Evolutionary conservation across 1,140 invertebrate genomes (phyloP).

Genomic region (Luehdorfia chinensis): DNA sequence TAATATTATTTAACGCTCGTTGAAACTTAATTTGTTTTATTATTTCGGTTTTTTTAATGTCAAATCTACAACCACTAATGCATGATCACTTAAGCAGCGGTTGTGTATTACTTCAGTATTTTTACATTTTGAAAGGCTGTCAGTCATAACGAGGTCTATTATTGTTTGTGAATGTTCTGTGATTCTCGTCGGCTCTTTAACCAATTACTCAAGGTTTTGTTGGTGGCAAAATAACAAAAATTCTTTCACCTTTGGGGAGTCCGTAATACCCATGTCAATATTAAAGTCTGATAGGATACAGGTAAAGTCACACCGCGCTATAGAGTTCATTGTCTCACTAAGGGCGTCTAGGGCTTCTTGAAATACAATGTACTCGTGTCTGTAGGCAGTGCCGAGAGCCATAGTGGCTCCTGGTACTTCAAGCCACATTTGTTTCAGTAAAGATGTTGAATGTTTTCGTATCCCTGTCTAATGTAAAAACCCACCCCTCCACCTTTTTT

Average conservation of each 20-base stretch:
- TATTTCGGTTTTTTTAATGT: too few relatives aligned
- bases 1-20: too few relatives aligned
- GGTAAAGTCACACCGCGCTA: conserved; percentile 14
- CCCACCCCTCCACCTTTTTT: too few relatives aligned
- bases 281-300: conserved; percentile 31
- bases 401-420: conserved; percentile 18
- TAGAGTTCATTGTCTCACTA: conserved; percentile 17
- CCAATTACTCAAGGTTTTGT: conserved; percentile 23
- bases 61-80: too few relatives aligned
- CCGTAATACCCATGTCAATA: conserved; percentile 22
- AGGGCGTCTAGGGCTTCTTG: conserved; percentile 20
- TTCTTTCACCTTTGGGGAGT: conserved; percentile 5
- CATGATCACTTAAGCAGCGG: too few relatives aligned
- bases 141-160: too few relatives aligned
- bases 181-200: conserved; percentile 28
- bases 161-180: too few relatives aligned
- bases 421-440: conserved; percentile 36
- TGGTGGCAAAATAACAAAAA: conserved; percentile 20
- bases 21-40: too few relatives aligned
- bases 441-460: too few relatives aligned
- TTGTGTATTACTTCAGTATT: too few relatives aligned
- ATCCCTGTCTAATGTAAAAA: not conserved
- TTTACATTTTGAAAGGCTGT: too few relatives aligned
- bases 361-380: conserved; percentile 21
- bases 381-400: conserved; percentile 25